phyloP scores from a whole-genome alignment of 64 coral and sea anemone genomes.

The Montipora cactus region DNA sequence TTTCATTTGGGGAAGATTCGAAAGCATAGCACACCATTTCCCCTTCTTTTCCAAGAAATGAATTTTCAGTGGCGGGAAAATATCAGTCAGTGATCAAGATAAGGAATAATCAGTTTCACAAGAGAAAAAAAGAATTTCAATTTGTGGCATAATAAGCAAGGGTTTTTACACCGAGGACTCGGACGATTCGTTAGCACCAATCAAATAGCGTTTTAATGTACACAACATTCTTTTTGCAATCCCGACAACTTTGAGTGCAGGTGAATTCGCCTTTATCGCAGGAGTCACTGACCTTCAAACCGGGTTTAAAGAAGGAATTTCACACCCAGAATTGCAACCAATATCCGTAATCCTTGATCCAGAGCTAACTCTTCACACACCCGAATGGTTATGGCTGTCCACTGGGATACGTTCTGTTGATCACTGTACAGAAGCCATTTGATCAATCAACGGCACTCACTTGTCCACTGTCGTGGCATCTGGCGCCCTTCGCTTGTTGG shows the following conservation, averaged over 20 bases:
- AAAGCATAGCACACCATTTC: too few relatives aligned
- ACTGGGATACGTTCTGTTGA: slow-evolving; percentile 54
- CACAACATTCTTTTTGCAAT: not conserved
- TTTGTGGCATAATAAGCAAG: too few relatives aligned
- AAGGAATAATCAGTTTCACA: too few relatives aligned
- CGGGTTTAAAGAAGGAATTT: not conserved
- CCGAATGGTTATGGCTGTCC: slow-evolving; percentile 64
- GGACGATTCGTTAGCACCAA: too few relatives aligned
- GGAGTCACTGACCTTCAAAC: slow-evolving; percentile 1
- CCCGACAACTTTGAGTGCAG: slow-evolving; percentile 39
- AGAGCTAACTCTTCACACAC: slow-evolving; percentile 31
- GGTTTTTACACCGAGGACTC: too few relatives aligned
- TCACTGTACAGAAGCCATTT: slow-evolving; percentile 53
- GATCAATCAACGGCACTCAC: slow-evolving; percentile 12
- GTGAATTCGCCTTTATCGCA: slow-evolving; percentile 28
- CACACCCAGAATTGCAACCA: not conserved
- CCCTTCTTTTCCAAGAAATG: too few relatives aligned
- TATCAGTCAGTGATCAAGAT: too few relatives aligned
- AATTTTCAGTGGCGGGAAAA: too few relatives aligned
- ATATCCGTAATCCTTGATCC: slow-evolving; percentile 42
- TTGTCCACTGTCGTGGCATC: slow-evolving; percentile 29
- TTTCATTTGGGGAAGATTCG: too few relatives aligned
- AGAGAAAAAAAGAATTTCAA: too few relatives aligned
- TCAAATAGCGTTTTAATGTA: too few relatives aligned
- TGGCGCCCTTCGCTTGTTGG: slow-evolving; percentile 39